Conservation (phyloP, 2,797 vertebrate genomes). For the Fistularia tabacaria region DNA sequence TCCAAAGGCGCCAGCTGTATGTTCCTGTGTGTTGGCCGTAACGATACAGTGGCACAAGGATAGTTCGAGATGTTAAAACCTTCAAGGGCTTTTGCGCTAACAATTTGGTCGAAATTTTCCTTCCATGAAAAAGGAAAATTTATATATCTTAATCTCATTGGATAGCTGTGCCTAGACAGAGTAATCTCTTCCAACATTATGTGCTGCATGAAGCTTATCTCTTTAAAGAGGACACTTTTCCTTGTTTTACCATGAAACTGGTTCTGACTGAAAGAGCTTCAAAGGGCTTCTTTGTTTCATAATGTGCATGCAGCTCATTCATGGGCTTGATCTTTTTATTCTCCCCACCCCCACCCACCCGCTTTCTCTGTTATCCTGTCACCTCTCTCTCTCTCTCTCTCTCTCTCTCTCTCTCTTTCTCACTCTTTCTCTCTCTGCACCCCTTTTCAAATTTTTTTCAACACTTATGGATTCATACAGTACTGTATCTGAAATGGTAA, state of each 20-base stretch:
- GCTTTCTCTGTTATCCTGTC: constrained; percentile 42
- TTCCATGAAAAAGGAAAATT: constrained; percentile 57
- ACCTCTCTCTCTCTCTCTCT: constrained; percentile 29
- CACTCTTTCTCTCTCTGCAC: constrained; percentile 36
- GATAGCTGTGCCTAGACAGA: constrained; percentile 79
- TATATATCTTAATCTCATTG: constrained; percentile 78
- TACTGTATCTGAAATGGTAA: constrained; percentile 59
- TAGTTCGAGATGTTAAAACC: constrained; percentile 43
- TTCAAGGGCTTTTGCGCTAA: constrained; percentile 45
- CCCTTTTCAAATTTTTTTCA: constrained; percentile 5
- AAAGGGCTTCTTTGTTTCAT: constrained; percentile 81
- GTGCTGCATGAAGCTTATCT: constrained; percentile 79
- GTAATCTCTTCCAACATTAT: constrained; percentile 77
- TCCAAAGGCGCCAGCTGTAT: constrained; percentile 67
- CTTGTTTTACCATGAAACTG: constrained; percentile 81
- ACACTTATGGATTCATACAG: constrained; percentile 42
- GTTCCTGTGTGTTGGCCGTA: constrained; percentile 54
- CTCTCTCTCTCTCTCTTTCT: constrained; percentile 36
- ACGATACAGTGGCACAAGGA: constrained; percentile 39
- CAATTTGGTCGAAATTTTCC: constrained; percentile 60
- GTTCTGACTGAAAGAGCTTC: constrained; percentile 80
- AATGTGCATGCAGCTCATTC: constrained; percentile 81
- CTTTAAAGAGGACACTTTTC: constrained; percentile 78
- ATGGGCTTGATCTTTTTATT: constrained; percentile 73
- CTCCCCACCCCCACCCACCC: constrained; percentile 46